A percentile compares a stretch with the other conserved stretches of the same genome.
Conservation (phyloP, 1,140 invertebrate species). For the Carcinoscorpius rotundicauda region DNA sequence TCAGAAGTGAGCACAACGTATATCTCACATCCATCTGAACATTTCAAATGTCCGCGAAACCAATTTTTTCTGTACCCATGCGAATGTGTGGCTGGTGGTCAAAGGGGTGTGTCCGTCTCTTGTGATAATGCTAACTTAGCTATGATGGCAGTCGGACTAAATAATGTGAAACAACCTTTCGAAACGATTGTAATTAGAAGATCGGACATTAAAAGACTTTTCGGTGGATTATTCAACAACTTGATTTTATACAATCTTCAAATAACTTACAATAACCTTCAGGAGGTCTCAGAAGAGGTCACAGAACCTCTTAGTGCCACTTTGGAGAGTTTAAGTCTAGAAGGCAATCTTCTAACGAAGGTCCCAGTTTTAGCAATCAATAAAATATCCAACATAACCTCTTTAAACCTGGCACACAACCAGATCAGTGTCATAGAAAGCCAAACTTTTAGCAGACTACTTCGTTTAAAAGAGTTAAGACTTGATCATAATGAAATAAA, state of each 20-base stretch:
- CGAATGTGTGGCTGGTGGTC: conserved; percentile 54
- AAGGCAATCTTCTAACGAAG: conserved; percentile 17
- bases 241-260: conserved; percentile 39
- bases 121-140: conserved; percentile 76
- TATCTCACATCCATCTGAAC: too few relatives aligned
- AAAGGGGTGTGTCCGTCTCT: conserved; percentile 54
- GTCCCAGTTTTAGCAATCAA: conserved; percentile 22
- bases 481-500: conserved; percentile 25
- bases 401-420: conserved; percentile 24
- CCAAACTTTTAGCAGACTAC: conserved; percentile 38
- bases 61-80: conserved; percentile 58
- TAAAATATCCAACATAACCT: conserved; percentile 20
- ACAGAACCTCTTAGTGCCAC: conserved; percentile 18
- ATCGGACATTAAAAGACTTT: conserved; percentile 56
- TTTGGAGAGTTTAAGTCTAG: conserved; percentile 17
- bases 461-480: conserved; percentile 27
- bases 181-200: conserved; percentile 53
- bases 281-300: conserved; percentile 18
- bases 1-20: too few relatives aligned
- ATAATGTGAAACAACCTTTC: conserved; percentile 60
- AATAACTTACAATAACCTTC: conserved; percentile 17
- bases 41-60: conserved; percentile 47
- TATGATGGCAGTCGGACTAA: conserved; percentile 61
- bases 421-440: conserved; percentile 24
- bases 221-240: conserved; percentile 61